Evolutionary conservation across 2,113 vertebrate genomes (phyloP), one percentile per base, ranked within the genome.

Genomic region (Cisticola juncidis): DNA sequence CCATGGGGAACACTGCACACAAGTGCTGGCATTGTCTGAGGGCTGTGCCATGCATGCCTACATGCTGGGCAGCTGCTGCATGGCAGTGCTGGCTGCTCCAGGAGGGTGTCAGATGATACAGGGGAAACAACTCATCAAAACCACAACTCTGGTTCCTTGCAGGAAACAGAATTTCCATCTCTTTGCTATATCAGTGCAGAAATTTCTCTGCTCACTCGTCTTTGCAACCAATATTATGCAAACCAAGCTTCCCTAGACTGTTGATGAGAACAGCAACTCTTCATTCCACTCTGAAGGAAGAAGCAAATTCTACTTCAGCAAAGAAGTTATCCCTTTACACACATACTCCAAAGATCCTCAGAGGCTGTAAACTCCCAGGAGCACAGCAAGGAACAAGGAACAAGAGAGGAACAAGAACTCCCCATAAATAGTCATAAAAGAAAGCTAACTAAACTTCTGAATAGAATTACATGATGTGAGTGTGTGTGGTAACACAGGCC

Each of bases 1-100:
- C 25, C 14, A 47, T 1, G 3, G 23, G 23, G 6, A 33, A 29
- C 21, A 71, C 26, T 65, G n/a, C 36, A 48, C 29, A 6, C 0
- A 10, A 74, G 25, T 44, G 77, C 56, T 93, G 73, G 48, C 31
- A 24, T 31, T 54, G 28, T 47, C 64, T 10, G 33, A 61, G 70
- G 85, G 26, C 38, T 62, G 61, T 29, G 23, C 56, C 57, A 13
- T 33, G 53, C 6, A 5, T 50, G 31, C 31, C 71, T 50, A 14
- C 25, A 9, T 22, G 36, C 36, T 50, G 31, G 28, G 51, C 17
- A 76, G 61, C 36, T 50, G 31, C 61, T 68, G 7, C 19, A 17
- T 6, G 42, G 53, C 44, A 87, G 35, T 12, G 25, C 38, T 58
- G 56, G 16, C 51, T 81, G 26, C 47, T 66, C 38, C 44, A 81